Base-by-base conservation (phyloP, 64 coral and sea anemone genomes). In the Acropora tenuis region DNA sequence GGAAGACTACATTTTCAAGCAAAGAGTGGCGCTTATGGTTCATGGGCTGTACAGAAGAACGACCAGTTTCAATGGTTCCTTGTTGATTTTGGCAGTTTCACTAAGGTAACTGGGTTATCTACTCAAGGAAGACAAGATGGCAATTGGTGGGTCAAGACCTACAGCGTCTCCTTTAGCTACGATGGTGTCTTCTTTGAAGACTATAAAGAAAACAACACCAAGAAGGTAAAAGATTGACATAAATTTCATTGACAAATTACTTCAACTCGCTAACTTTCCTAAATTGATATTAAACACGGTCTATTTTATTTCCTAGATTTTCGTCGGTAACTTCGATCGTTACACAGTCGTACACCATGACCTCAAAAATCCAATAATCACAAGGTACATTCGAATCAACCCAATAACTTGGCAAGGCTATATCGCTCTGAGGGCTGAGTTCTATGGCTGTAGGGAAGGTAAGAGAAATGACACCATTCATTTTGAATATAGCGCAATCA, bases 81-180 rank as follows among this genome's bases (percentile, higher is more conserved):
- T 73, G 91, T 86, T 18, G 84, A 87, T 15, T 69, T 93, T 63
- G 73, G 84, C 1, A 78, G 30, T 13, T 57, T 59, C 13, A 69
- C 89, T 17, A 90, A 83, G 49, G 89, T 90, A 0, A 72, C 79
- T 0, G 80, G 69, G 20, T 44, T 90, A 17, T 78, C 89, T 1
- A 90, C 89, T 3, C 89, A 90, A 18, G 89, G 89, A 18, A 41
- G 89, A 41, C 89, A 90, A 43, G 89, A 90, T 75, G 69, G 53
- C 4, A 12, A 16, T 20, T 73, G 72, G 68, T 90, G 89, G 89
- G 89, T 90, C 2, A 45, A 83, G 79, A 90, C 65, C 3, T 90
- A 90, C 18, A 74, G 48, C 8, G 13, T 83, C 4, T 82, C 79
- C 1, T 90, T 83, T 20, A 82, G 78, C 42, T 43, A 81, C 50